phyloP scores from a whole-genome alignment of 2,888 invertebrate genomes.

The Eristalis intricaria region DNA sequence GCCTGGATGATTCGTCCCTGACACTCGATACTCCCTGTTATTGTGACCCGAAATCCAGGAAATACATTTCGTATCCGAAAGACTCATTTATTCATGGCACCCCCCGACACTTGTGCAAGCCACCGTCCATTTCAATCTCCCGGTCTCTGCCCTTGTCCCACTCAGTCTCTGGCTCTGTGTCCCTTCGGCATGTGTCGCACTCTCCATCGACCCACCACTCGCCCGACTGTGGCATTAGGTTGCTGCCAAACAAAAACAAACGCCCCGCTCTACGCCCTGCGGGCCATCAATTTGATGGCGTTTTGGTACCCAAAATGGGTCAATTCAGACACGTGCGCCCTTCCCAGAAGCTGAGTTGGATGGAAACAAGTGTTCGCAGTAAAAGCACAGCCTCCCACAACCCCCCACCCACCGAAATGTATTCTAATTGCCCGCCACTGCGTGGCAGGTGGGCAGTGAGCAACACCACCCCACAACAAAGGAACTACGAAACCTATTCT shows the following conservation, averaged over 20 bases:
- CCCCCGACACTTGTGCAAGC: slow-evolving; percentile 4
- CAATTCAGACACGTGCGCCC: slow-evolving; percentile 33
- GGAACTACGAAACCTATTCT: neutral
- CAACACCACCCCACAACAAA: neutral
- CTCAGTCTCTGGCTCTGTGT: neutral
- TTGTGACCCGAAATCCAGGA: neutral
- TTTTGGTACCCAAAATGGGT: slow-evolving; percentile 27
- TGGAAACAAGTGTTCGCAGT: neutral
- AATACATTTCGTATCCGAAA: neutral
- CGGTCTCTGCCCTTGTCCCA: neutral
- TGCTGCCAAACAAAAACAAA: neutral
- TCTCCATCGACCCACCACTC: neutral
- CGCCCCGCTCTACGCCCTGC: neutral
- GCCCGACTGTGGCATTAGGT: neutral
- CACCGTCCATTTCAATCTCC: neutral
- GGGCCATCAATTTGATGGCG: neutral
- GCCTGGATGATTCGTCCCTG: neutral
- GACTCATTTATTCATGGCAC: slow-evolving; percentile 11
- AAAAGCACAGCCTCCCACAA: neutral
- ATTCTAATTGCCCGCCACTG: neutral
- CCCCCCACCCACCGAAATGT: neutral
- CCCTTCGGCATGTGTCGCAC: neutral
- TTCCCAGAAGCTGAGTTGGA: neutral
- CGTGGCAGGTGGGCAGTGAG: neutral
- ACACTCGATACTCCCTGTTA: slow-evolving; percentile 3